A percentile compares a stretch with the other conserved stretches of the same genome.
Conservation (phyloP, 37 sponge, comb jelly and placozoan species). For the Axinella damicornis region DNA sequence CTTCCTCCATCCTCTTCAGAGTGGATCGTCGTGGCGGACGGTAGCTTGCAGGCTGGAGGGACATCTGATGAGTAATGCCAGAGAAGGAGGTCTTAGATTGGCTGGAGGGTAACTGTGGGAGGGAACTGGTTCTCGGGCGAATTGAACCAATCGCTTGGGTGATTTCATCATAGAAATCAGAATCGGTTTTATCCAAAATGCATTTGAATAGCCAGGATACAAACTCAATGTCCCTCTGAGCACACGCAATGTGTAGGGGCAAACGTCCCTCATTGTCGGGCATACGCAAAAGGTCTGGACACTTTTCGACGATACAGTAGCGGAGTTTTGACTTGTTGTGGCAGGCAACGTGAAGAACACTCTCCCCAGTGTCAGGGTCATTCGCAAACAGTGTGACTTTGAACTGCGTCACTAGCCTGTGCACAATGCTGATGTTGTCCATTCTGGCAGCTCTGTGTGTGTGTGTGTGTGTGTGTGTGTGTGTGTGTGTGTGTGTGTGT, state of each 20-base stretch:
- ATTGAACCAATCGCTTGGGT: too few species aligned
- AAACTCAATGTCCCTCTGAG: constrained; percentile 61
- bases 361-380: constrained; percentile 41
- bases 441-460: constrained; percentile 56
- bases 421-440: constrained; percentile 41
- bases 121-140: neutral
- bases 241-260: constrained; percentile 69
- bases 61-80: too few species aligned
- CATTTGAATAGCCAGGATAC: constrained; percentile 68
- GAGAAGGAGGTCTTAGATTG: too few species aligned
- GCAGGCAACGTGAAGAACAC: constrained; percentile 75
- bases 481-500: too few species aligned
- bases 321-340: constrained; percentile 42
- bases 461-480: too few species aligned
- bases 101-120: neutral
- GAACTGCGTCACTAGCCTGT: constrained; percentile 36
- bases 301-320: constrained; percentile 48
- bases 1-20: too few species aligned
- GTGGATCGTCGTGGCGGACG: too few species aligned
- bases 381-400: constrained; percentile 26
- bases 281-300: constrained; percentile 45
- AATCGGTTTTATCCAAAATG: constrained; percentile 8
- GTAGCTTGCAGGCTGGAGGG: too few species aligned
- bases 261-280: constrained; percentile 33
- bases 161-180: neutral